phyloP scores from a whole-genome alignment of 1,140 invertebrate species.

The Euura saliciscinereae region DNA sequence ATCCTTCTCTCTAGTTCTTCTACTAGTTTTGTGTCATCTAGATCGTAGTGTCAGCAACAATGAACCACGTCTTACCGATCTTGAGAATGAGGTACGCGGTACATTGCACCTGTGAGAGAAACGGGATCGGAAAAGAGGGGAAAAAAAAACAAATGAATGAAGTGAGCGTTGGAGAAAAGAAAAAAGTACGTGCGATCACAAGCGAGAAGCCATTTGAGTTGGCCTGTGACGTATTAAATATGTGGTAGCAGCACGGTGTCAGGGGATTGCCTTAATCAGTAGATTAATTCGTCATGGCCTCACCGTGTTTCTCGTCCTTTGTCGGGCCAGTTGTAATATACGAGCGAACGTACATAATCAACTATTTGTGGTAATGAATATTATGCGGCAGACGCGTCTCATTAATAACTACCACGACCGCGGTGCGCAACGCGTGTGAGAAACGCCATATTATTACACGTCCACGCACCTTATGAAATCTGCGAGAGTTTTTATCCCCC shows the following conservation, averaged over 20 bases:
- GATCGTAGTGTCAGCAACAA: too few species aligned
- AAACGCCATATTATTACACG: constrained; percentile 7
- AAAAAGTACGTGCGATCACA: constrained; percentile 33
- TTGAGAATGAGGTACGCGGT: too few species aligned
- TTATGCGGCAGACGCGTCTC: constrained; percentile 53
- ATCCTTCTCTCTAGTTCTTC: too few species aligned
- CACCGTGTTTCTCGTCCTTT: constrained; percentile 53
- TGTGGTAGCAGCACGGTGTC: constrained; percentile 53
- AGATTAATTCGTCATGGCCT: constrained; percentile 59
- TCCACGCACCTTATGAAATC: constrained; percentile 1
- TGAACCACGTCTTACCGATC: too few species aligned
- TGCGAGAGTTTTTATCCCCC: background rate
- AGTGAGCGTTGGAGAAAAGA: constrained; percentile 31
- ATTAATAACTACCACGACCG: constrained; percentile 52
- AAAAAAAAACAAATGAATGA: constrained; percentile 25
- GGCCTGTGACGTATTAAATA: constrained; percentile 55
- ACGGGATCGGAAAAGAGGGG: background rate
- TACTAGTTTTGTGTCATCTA: too few species aligned
- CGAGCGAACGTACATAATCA: constrained; percentile 57
- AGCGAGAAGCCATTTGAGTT: constrained; percentile 51
- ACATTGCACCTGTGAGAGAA: background rate
- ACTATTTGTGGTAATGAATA: constrained; percentile 60
- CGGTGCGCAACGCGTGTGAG: constrained; percentile 13
- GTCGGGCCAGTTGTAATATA: constrained; percentile 55
- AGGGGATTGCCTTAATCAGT: constrained; percentile 59